Conservation (phyloP, 2,888 invertebrate species). For the Papilio protenor region DNA sequence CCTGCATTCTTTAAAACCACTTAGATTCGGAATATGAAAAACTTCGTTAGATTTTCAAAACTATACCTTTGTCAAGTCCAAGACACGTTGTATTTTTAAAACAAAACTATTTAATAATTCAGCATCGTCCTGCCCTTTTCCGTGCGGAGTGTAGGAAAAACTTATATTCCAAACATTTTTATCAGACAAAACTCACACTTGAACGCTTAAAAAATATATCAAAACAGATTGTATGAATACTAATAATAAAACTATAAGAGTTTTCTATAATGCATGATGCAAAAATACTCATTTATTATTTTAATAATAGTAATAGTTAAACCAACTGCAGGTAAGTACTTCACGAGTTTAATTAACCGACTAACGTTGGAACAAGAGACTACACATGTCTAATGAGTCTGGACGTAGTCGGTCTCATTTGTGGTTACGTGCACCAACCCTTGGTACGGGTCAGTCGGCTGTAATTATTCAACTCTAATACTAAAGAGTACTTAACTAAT, state of each 20-base stretch:
- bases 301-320: neutral
- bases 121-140: no score
- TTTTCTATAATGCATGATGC: neutral
- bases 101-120: no score
- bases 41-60: neutral
- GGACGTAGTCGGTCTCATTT: constrained; percentile 16
- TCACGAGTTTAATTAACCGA: constrained; percentile 10
- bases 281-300: neutral
- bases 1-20: no score
- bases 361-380: constrained; percentile 1
- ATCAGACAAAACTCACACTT: no score
- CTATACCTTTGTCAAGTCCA: neutral
- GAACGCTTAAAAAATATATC: no score
- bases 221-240: no score
- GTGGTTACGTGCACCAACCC: constrained; percentile 24
- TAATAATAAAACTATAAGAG: neutral
- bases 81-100: neutral
- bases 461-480: constrained; percentile 5
- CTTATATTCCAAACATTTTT: no score
- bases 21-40: neutral
- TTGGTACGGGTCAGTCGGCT: neutral
- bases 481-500: neutral
- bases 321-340: neutral
- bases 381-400: constrained; percentile 25
- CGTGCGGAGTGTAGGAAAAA: no score